Conservation (phyloP, 2,113 vertebrate genomes). For the Hylia prasina region DNA sequence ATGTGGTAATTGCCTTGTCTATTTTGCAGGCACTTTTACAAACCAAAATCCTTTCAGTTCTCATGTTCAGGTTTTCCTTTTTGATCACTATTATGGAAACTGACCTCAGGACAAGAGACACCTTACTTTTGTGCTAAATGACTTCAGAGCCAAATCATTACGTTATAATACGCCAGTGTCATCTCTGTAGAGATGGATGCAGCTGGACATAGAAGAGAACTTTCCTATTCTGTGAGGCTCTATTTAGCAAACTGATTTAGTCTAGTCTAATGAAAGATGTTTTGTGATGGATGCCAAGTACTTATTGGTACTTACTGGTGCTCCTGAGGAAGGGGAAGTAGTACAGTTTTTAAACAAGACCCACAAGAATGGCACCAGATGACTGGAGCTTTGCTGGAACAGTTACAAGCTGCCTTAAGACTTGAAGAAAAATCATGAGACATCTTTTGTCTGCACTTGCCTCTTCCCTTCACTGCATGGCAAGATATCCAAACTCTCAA, state of each 20-base stretch:
- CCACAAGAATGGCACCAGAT: not conserved
- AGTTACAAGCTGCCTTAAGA: not conserved
- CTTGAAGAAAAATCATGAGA: not conserved
- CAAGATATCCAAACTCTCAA: not conserved
- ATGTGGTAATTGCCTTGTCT: not conserved
- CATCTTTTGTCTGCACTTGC: not conserved
- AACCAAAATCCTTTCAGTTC: not conserved
- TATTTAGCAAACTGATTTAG: not conserved
- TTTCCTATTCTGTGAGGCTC: not conserved
- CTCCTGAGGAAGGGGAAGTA: not conserved
- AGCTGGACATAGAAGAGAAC: not conserved
- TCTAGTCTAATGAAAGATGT: not conserved
- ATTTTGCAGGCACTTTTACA: not conserved
- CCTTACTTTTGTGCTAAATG: not conserved
- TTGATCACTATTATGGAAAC: not conserved
- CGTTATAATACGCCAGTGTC: not conserved
- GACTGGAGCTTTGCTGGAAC: not conserved
- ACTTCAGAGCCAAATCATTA: not conserved
- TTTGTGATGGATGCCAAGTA: slow-evolving; percentile 2
- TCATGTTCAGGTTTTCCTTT: not conserved
- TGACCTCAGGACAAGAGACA: not conserved
- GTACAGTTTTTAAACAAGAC: not conserved
- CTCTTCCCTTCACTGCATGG: not conserved
- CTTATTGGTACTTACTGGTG: not conserved
- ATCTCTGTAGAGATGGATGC: not conserved